A percentile compares a stretch with the other conserved stretches of the same genome.
phyloP scores from a whole-genome alignment of 2,113 vertebrate species.

The Cryptotis parvus region DNA sequence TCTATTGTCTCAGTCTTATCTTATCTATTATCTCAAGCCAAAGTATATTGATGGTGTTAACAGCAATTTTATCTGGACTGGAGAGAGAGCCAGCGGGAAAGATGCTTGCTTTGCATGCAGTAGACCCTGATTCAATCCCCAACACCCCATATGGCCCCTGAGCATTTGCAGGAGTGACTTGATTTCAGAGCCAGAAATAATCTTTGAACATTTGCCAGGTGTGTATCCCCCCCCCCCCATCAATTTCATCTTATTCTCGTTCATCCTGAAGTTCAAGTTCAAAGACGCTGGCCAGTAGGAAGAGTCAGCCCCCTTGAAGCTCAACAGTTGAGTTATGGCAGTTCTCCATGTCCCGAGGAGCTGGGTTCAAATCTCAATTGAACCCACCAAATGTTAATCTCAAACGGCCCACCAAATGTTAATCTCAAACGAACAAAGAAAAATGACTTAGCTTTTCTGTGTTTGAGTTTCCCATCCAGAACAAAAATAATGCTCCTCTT shows the following conservation, averaged over 20 bases:
- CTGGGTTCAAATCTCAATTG: slow-evolving; percentile 5
- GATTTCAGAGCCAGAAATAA: too few relatives aligned
- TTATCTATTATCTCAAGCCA: too few relatives aligned
- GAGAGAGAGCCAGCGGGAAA: too few relatives aligned
- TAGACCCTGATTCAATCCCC: too few relatives aligned
- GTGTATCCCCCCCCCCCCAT: too few relatives aligned
- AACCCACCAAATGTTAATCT: too few relatives aligned
- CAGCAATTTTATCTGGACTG: not conserved
- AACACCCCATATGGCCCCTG: too few relatives aligned
- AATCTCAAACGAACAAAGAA: too few relatives aligned
- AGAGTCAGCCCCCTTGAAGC: not conserved
- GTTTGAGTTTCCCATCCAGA: not conserved
- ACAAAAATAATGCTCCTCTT: not conserved
- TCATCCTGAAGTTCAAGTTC: not conserved
- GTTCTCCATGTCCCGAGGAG: not conserved
- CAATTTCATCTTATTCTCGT: not conserved
- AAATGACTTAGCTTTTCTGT: not conserved
- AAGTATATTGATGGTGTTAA: not conserved
- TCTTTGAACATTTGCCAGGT: too few relatives aligned
- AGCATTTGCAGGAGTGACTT: too few relatives aligned
- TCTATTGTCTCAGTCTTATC: not conserved
- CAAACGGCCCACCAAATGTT: too few relatives aligned
- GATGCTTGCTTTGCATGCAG: too few relatives aligned
- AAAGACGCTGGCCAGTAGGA: not conserved
- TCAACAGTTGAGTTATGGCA: not conserved